Evolutionary conservation across 2,113 vertebrate species (phyloP), one percentile per base, ranked within the genome.

Genomic region (Hypomesus transpacificus): DNA sequence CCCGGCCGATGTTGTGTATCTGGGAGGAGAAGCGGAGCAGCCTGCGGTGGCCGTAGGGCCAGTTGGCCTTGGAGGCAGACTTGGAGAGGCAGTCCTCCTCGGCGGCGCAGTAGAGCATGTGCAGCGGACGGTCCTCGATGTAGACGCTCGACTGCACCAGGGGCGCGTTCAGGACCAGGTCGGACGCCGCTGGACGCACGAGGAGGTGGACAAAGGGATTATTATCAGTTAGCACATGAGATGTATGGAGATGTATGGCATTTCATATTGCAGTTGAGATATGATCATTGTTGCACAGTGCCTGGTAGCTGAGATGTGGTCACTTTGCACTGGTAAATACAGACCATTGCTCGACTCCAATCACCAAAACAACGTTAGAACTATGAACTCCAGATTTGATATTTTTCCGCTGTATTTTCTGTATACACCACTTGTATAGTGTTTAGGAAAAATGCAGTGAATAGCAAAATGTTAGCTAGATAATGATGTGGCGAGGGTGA

Each of bases 21-120:
- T 99, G 94, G 1, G 97, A 98, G 82, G 97, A 98, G 93, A 99
- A 99, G 74, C 97, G 94, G 3, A 99, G 96, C 73, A 99, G 94
- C 26, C 97, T 94, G 0, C 97, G 92, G 82, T 98, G 95, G 2
- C 97, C 97, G 0, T 98, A 99, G 1, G 97, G 97, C 97, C 97
- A 98, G 92, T 97, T 95, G 86, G 96, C 96, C 1, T 89, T 87
- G 52, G 92, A 92, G 1, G 97, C 97, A 0, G 92, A 93, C 78
- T 94, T 92, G 20, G 96, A 93, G 24, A 99, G 92, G 85, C 97
- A 99, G 91, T 96, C 93, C 82, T 99, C 97, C 60, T 99, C 97
- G 0, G 97, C 97, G 0, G 97, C 95, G 0, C 97, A 99, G 91
- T 98, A 97, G 24, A 99, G 82, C 95, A 99, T 97, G 91, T 99